Evolutionary conservation across 2,797 vertebrate genomes (phyloP).

Genomic region (Malurus splendens): DNA sequence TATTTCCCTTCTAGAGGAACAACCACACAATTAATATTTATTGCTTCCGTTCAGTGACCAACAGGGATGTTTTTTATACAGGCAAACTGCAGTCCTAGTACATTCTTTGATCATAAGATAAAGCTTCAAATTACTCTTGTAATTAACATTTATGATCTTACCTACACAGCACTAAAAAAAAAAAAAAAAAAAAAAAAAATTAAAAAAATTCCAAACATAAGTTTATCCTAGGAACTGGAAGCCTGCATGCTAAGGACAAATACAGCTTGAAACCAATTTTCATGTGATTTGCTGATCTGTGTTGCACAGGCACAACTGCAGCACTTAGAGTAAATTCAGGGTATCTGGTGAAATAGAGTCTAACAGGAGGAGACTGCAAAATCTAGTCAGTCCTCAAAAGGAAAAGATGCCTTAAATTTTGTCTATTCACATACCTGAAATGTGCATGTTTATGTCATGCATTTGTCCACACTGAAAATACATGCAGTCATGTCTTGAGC

Average conservation of each 20-base stretch:
- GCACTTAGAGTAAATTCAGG: background rate
- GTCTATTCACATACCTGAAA: background rate
- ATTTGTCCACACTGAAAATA: background rate
- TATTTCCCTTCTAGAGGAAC: background rate
- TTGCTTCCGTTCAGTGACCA: background rate
- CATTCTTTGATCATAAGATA: background rate
- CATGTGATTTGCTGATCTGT: background rate
- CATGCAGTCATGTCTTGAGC: background rate
- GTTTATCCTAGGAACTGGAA: background rate
- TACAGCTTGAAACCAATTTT: background rate
- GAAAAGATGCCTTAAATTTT: background rate
- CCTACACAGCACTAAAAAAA: background rate
- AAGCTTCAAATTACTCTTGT: background rate
- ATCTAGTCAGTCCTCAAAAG: background rate
- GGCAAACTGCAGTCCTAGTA: background rate
- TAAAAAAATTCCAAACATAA: background rate
- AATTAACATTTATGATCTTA: background rate
- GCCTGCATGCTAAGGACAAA: background rate
- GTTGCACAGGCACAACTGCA: background rate
- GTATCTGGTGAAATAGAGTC: background rate
- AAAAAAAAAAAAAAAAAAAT: background rate
- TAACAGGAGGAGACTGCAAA: background rate
- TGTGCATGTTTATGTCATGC: background rate
- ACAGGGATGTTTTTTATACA: background rate
- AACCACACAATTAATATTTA: background rate